phyloP scores from a whole-genome alignment of 1,140 invertebrate species.

The Nebria ingens region DNA sequence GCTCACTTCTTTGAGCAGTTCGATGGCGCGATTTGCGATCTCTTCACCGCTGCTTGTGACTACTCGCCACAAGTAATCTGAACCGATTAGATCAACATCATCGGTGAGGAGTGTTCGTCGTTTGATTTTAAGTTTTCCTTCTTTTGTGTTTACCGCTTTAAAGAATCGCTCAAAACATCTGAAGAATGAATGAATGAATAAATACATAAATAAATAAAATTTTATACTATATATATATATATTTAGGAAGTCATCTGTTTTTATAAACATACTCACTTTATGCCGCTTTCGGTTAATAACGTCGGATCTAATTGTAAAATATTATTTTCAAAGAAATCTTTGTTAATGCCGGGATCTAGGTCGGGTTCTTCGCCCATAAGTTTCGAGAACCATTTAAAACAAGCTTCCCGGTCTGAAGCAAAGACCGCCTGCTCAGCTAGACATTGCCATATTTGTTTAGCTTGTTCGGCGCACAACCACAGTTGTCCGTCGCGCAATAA shows the following conservation, averaged over 20 bases:
- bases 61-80: conserved; percentile 93
- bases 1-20: conserved; percentile 85
- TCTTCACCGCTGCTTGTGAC: conserved; percentile 83
- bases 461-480: conserved; percentile 93
- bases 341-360: conserved; percentile 90
- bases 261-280: conserved; percentile 53
- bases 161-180: conserved; percentile 89
- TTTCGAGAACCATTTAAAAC: conserved; percentile 99
- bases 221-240: too few species aligned
- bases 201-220: not conserved
- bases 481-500: conserved; percentile 86
- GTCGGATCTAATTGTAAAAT: conserved; percentile 86
- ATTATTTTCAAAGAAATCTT: conserved; percentile 94
- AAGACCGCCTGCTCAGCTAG: conserved; percentile 89
- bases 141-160: conserved; percentile 92
- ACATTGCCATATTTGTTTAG: conserved; percentile 95
- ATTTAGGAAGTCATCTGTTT: too few species aligned
- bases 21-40: conserved; percentile 83
- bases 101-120: conserved; percentile 71
- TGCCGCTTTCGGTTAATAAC: conserved; percentile 88
- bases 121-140: conserved; percentile 84
- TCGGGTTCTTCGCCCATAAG: conserved; percentile 96
- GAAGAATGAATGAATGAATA: conserved; percentile 19
- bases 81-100: conserved; percentile 85
- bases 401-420: conserved; percentile 84